Evolutionary conservation across 1,140 invertebrate species (phyloP).

Genomic region (Lerema accius): DNA sequence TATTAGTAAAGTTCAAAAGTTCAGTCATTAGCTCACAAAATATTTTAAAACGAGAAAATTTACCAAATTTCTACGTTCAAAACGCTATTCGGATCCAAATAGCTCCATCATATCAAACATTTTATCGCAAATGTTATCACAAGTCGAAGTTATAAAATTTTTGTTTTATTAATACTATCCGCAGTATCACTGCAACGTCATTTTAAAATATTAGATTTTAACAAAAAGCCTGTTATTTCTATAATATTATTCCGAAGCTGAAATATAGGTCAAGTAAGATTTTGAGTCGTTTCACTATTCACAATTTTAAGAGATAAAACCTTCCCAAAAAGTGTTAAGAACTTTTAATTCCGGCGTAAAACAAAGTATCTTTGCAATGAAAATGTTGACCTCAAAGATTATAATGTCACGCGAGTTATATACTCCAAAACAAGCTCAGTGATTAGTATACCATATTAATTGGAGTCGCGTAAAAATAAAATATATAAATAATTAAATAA

Average conservation of each 20-base stretch:
- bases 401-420: too few relatives aligned
- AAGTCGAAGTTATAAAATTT: not conserved
- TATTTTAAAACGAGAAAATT: too few relatives aligned
- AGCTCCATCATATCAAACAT: slow-evolving; percentile 1
- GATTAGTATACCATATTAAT: too few relatives aligned
- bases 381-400: too few relatives aligned
- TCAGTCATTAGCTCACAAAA: too few relatives aligned
- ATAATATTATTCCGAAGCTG: not conserved
- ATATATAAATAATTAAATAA: too few relatives aligned
- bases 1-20: too few relatives aligned
- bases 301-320: not conserved
- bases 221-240: slow-evolving; percentile 3
- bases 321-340: not conserved
- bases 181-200: slow-evolving; percentile 7
- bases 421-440: too few relatives aligned
- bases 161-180: slow-evolving; percentile 3
- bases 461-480: too few relatives aligned
- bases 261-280: slow-evolving; percentile 7
- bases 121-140: slow-evolving; percentile 12
- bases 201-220: slow-evolving; percentile 5
- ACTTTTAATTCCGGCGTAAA: not conserved
- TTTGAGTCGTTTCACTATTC: not conserved
- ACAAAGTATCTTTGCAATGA: too few relatives aligned
- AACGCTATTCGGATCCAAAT: too few relatives aligned
- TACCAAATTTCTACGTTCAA: too few relatives aligned